Evolutionary conservation across 2,113 vertebrate species (phyloP).

Genomic region (Rallus limicola): DNA sequence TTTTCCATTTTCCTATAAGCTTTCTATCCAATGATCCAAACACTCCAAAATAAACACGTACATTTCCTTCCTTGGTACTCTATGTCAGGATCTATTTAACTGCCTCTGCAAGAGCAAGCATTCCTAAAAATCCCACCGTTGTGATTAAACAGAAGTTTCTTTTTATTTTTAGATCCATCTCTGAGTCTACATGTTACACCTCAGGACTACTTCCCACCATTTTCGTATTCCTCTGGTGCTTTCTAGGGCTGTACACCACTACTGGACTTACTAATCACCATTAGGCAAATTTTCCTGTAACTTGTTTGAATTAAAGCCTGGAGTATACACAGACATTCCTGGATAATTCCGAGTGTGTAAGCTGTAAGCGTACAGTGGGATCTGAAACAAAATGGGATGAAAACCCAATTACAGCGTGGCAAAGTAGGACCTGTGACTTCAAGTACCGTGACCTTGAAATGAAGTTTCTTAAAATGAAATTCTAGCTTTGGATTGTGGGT

Average conservation of each 20-base stretch:
- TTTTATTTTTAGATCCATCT: conserved; percentile 15
- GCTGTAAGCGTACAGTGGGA: not conserved
- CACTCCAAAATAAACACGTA: conserved; percentile 38
- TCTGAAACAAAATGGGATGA: not conserved
- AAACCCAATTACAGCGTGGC: not conserved
- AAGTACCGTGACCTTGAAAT: not conserved
- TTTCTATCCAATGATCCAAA: conserved; percentile 37
- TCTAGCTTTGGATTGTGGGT: not conserved
- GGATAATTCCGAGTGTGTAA: not conserved
- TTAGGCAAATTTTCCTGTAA: not conserved
- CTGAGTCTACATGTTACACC: not conserved
- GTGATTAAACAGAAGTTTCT: not conserved
- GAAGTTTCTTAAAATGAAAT: not conserved
- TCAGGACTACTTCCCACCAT: not conserved
- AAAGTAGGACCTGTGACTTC: not conserved
- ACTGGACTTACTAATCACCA: not conserved
- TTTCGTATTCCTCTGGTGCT: not conserved
- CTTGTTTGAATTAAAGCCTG: not conserved
- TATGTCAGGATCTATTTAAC: conserved; percentile 11
- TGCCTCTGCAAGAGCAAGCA: not conserved
- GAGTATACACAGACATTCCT: not conserved
- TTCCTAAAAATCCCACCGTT: not conserved
- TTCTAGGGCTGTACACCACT: not conserved
- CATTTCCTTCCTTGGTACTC: conserved; percentile 53
- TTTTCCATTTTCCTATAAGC: conserved; percentile 61